Evolutionary conservation across 2,797 vertebrate species (phyloP), one percentile per base, ranked within the genome.

Genomic region (Sarcoramphus papa): DNA sequence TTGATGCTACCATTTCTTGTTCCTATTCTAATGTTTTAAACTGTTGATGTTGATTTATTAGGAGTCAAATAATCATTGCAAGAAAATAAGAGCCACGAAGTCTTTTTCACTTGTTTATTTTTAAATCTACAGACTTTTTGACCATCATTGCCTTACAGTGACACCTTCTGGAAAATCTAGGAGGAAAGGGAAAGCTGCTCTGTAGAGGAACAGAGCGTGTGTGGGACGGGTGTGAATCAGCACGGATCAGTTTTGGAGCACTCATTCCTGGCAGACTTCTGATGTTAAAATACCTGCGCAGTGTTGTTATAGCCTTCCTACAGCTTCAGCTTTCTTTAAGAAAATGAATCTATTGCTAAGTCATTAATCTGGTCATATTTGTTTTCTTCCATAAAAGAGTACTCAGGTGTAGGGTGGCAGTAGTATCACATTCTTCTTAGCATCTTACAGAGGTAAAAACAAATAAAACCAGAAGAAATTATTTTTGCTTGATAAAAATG

Each of bases 141-240:
- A 93, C 50, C 91, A 96, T 81, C 60, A 62, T 51, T 98, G 97
- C 93, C 90, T 97, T 97, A 96, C 56, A 95, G 94, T 98, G 98
- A 98, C 98, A 97, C 97, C 98, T 98, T 92, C 96, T 97, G 98
- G 98, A 97, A 94, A 89, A 95, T 62, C 35, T 78, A 90, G 89
- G 93, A 97, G 57, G 37, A 97, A 62, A 69, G n/a, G 37, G 11
- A 93, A 65, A 73, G 13, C 53, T 48, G 16, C 6, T 75, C 12
- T 1, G 2, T 14, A 57, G 65, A 68, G 19, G 13, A 91, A 51
- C 7, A 30, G 57, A 53, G 3, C 2, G 1, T 25, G 6, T 43
- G 25, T 11, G 28, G 25, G 13, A 37, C 0, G 2, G 17, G 47
- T 4, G 2, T 11, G 27, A 85, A 85, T 57, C 41, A 28, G 22